Conservation (phyloP, 2,113 vertebrate genomes). For the Paradisaea rubra region DNA sequence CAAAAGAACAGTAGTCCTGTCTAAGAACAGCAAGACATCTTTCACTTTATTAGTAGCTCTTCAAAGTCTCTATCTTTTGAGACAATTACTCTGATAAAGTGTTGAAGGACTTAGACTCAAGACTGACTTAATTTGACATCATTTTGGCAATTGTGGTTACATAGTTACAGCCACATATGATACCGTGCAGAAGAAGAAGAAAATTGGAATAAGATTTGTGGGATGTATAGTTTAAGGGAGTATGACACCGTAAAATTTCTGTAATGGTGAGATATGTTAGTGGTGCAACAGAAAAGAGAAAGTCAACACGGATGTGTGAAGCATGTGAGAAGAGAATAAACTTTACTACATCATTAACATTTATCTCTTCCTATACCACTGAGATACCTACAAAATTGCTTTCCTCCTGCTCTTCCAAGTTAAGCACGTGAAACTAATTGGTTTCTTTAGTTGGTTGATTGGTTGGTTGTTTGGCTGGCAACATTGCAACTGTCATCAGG, state of each 20-base stretch:
- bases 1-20: not conserved
- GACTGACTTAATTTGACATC: not conserved
- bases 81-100: not conserved
- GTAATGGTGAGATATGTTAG: not conserved
- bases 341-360: not conserved
- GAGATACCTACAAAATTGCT: not conserved
- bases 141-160: not conserved
- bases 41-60: not conserved
- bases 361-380: not conserved
- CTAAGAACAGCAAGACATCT: not conserved
- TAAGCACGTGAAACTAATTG: not conserved
- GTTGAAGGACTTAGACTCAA: not conserved
- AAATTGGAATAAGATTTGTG: not conserved
- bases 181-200: not conserved
- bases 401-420: not conserved
- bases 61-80: not conserved
- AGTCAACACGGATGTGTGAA: not conserved
- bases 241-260: fast-evolving
- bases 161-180: not conserved
- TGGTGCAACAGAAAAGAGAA: not conserved
- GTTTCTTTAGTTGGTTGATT: not conserved
- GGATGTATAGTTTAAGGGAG: not conserved
- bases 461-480: not conserved
- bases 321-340: not conserved
- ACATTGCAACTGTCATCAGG: not conserved